Percentiles rank a stretch among this genome's conserved stretches.
Conservation (phyloP, 1,140 invertebrate genomes). For the Drosophila ercepeae region DNA sequence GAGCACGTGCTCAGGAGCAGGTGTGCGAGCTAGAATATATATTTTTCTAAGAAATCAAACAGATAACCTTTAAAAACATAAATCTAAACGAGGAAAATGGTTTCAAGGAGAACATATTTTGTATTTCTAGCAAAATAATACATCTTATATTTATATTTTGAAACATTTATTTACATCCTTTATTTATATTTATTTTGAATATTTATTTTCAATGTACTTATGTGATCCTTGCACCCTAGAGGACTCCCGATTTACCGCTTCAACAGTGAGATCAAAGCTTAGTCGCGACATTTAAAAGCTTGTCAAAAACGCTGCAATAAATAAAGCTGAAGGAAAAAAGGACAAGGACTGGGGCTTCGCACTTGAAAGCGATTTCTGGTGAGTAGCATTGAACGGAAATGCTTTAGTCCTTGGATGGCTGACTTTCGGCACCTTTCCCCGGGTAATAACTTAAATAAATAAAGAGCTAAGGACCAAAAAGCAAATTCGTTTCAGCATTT, state of each 20-base stretch:
- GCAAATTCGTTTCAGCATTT: too few relatives aligned
- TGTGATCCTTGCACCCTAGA: neutral
- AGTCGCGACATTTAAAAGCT: slow-evolving; percentile 65
- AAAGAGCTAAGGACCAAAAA: slow-evolving; percentile 2
- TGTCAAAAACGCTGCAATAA: slow-evolving; percentile 71
- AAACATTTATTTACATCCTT: too few relatives aligned
- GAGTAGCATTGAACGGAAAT: slow-evolving; percentile 38
- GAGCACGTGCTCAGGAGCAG: slow-evolving; percentile 22
- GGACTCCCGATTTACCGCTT: slow-evolving; percentile 30
- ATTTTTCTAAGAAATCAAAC: neutral
- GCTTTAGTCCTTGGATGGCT: slow-evolving; percentile 33
- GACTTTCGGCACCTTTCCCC: slow-evolving; percentile 29
- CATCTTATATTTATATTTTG: too few relatives aligned
- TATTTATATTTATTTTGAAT: too few relatives aligned
- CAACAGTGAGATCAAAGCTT: slow-evolving; percentile 67
- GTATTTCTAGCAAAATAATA: too few relatives aligned
- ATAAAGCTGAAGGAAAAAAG: slow-evolving; percentile 46
- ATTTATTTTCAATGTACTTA: neutral
- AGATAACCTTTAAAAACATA: neutral
- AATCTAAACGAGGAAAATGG: neutral
- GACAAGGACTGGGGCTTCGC: slow-evolving; percentile 8
- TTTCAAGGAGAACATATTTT: too few relatives aligned
- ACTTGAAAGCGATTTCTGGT: slow-evolving; percentile 31
- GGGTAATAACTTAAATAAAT: slow-evolving; percentile 15
- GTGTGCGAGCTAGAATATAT: slow-evolving; percentile 2